Evolutionary conservation across 2,113 vertebrate genomes (phyloP).

Genomic region (Otolemur garnettii): DNA sequence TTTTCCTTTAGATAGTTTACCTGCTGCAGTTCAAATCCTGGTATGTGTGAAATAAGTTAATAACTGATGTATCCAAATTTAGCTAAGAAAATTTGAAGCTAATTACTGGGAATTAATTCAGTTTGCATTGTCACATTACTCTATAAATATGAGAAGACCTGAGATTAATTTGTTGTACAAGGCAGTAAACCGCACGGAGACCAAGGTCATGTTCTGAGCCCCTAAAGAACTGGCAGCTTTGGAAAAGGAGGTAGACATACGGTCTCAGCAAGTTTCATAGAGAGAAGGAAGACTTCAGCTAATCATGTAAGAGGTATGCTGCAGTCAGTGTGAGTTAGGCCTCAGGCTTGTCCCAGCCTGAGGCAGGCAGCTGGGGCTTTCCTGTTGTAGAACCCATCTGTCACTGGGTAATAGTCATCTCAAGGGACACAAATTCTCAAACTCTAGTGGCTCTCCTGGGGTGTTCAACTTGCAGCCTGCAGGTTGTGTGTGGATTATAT

Average conservation of each 20-base stretch:
- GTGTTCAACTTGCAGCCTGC: neutral
- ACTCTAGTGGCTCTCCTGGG: neutral
- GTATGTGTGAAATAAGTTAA: slow-evolving; percentile 87
- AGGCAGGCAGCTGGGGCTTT: neutral
- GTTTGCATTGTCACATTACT: slow-evolving; percentile 11
- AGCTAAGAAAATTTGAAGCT: slow-evolving; percentile 9
- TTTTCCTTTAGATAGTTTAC: slow-evolving; percentile 96
- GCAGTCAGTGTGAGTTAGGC: neutral
- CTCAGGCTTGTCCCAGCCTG: neutral
- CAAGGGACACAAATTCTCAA: neutral
- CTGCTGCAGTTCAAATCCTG: slow-evolving; percentile 92
- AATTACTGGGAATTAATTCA: slow-evolving; percentile 2
- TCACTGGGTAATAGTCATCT: neutral
- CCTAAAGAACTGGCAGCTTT: neutral
- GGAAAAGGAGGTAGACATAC: neutral
- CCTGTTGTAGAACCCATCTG: fast-evolving
- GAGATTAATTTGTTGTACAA: neutral
- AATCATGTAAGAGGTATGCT: neutral
- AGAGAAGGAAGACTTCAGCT: neutral
- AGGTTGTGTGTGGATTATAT: no score
- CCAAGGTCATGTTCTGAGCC: neutral
- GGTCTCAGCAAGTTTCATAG: neutral
- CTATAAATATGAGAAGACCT: slow-evolving; percentile 47
- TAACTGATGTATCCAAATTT: neutral
- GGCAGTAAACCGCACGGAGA: neutral